Evolutionary conservation across 2,113 vertebrate genomes (phyloP).

Genomic region (Nycticryphes semicollaris): DNA sequence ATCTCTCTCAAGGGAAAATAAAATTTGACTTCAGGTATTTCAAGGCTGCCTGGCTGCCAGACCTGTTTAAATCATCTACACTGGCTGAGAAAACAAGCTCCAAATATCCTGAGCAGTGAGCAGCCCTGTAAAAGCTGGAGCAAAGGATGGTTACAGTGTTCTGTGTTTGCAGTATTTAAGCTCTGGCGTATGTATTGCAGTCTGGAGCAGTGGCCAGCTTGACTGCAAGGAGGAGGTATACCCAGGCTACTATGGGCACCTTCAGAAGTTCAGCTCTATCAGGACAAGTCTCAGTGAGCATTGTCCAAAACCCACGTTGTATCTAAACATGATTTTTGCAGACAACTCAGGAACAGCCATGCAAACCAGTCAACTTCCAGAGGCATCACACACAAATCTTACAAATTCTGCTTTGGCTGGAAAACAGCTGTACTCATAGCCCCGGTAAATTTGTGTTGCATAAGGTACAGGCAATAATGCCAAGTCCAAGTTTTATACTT

Average conservation of each 20-base stretch:
- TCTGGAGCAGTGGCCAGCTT: not conserved
- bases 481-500: not conserved
- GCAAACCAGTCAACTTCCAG: not conserved
- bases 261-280: not conserved
- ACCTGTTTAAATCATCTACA: slow-evolving; percentile 5
- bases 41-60: not conserved
- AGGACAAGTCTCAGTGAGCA: not conserved
- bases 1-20: not conserved
- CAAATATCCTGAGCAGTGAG: slow-evolving; percentile 15
- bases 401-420: not conserved
- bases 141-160: not conserved
- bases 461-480: not conserved
- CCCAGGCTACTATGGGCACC: not conserved
- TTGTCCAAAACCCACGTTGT: not conserved
- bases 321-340: not conserved
- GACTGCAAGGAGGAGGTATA: not conserved
- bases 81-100: slow-evolving; percentile 20
- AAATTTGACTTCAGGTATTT: not conserved
- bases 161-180: not conserved
- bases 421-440: not conserved
- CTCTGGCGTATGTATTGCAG: not conserved
- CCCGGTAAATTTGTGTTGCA: too few relatives aligned
- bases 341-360: not conserved
- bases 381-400: not conserved
- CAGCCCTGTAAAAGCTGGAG: slow-evolving; percentile 2